Conservation (phyloP, 2,113 vertebrate species). For the human (Homo sapiens) region GRCh38 chr16:10126501-10127000, state of each 20-base stretch:
- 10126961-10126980: neutral
- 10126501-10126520: neutral
- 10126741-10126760: neutral
- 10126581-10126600: neutral
- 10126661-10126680: neutral
- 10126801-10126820: neutral
- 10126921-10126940: neutral
- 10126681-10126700: neutral
- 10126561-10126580: neutral
- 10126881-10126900: neutral
- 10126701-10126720: neutral
- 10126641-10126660: neutral
- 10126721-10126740: neutral
- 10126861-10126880: neutral
- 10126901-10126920: neutral
- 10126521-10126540: neutral
- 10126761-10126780: slow-evolving; percentile 23
- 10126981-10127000: neutral
- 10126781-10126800: neutral
- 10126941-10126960: neutral
- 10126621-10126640: neutral
- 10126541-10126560: neutral
- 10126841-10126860: neutral
- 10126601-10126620: neutral
- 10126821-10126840: neutral